Evolutionary conservation across 2,888 invertebrate species (phyloP), one percentile per base, ranked within the genome.

Genomic region (Microctonus aethiopoides): DNA sequence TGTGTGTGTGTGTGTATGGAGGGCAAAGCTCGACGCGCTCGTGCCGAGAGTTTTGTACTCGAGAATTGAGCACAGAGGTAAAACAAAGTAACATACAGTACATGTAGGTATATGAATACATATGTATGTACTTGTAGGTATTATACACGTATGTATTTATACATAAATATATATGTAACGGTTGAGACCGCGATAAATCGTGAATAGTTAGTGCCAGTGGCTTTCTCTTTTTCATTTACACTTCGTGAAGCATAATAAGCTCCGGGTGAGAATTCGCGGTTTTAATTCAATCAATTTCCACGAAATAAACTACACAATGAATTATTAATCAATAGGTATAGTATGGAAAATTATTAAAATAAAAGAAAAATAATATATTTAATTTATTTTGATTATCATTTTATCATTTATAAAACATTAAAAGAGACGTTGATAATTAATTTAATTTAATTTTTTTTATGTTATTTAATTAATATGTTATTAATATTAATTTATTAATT

Each of bases 1-100:
- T 46, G 46, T 46, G 10, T 7, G 7, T n/a, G n/a, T n/a, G n/a
- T 39, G 7, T 46, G 16, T 46, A 16, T 16, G 10, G 9, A 56
- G 68, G 39, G 65, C 41, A 51, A 69, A 60, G 22, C 67, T 46
- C 61, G 54, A 29, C 62, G 26, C 59, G 70, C 69, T 71, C 73
- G 77, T 75, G 77, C 75, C 73, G 73, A 80, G 74, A 76, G 77
- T 78, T 65, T 75, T 67, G 65, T 77, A 74, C 74, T 67, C 52
- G 52, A 67, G 72, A 80, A 75, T 76, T 78, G 75, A 76, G 72
- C 70, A 74, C 54, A 67, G 59, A 59, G 67, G 51, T 51, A 36
- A 74, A 74, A 74, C 64, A 73, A 73, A 68, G 67, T 9, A n/a
- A 61, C 20, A 39, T 46, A 46, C 6, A 46, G 46, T 46, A 16